Evolutionary conservation across 2,113 vertebrate genomes (phyloP), one percentile per base, ranked within the genome.

Genomic region (Alosa alosa): DNA sequence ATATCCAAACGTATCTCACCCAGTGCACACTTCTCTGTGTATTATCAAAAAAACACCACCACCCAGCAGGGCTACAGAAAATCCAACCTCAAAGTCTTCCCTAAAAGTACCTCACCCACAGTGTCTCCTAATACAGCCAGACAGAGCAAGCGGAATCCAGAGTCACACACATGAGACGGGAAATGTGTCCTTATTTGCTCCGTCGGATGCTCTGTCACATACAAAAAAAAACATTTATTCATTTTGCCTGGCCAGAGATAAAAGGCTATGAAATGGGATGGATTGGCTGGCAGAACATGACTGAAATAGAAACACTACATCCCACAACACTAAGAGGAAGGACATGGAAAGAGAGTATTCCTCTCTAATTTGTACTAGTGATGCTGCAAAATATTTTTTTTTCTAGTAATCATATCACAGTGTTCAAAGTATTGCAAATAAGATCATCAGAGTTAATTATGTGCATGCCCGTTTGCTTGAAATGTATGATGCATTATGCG

Each of bases 391-490:
- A 17, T 39, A 78, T 15, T 0, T 17, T 39, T 78, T 72, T 31
- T 36, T 31, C 36, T 78, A 15, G 2, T 78, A 39, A 78, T 39
- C 10, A 17, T 6, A 78, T 78, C 7, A 13, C 64, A 68, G n/a
- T 68, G 64, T 68, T 68, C n/a, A 68, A 68, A 68, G 64, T 39
- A 36, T 39, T 78, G 72, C 31, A 78, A 78, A 78, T 78, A 78
- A 78, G 25, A 78, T 78, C 36, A 78, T 78, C 36, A 78, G 72
- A 6, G 31, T 39, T 78, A 78, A 17, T 36, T 39, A 36, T 78
- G 31, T 78, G 31, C 4, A 17, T 0, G 36, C 31, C 41, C 36
- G 8, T 1, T 11, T 17, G 36, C 31, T 36, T 6, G 11, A 39
- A 17, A 17, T 78, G 72, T 36, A 78, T 5, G 25, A 78, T 78